Evolutionary conservation across 2,888 invertebrate genomes (phyloP).

Genomic region (Phalera bucephala): DNA sequence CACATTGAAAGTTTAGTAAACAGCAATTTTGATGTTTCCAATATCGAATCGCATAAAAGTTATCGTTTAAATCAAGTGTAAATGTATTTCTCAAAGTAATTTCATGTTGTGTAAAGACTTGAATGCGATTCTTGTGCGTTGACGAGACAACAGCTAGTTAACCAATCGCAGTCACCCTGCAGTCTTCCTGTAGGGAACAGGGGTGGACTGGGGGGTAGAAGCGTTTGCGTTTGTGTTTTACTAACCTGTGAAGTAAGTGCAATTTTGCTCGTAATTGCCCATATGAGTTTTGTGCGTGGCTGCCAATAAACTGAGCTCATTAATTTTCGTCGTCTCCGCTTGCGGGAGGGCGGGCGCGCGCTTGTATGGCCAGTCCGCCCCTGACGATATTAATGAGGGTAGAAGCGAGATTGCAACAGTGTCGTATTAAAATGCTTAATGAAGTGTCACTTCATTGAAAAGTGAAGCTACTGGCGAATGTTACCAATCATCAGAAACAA

Average conservation of each 20-base stretch:
- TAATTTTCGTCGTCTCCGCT: constrained; percentile 83
- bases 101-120: constrained; percentile 45
- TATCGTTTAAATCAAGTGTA: constrained; percentile 27
- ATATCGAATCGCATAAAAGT: constrained; percentile 69
- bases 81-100: constrained; percentile 32
- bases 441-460: constrained; percentile 65
- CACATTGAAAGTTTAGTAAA: constrained; percentile 38
- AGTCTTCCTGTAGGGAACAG: constrained; percentile 81
- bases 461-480: constrained; percentile 76
- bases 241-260: constrained; percentile 84
- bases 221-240: constrained; percentile 78
- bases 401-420: constrained; percentile 81
- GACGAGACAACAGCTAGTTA: constrained; percentile 61
- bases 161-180: constrained; percentile 77
- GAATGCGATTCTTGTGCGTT: constrained; percentile 63
- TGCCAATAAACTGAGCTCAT: constrained; percentile 84
- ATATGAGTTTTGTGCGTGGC: constrained; percentile 83
- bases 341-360: constrained; percentile 81
- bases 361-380: constrained; percentile 84
- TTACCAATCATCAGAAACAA: constrained; percentile 49
- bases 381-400: constrained; percentile 84
- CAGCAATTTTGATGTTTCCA: constrained; percentile 48
- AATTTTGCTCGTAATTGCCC: constrained; percentile 83
- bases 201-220: constrained; percentile 80
- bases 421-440: constrained; percentile 72